Conservation (phyloP, 2,888 invertebrate genomes). For the Margaritifera margaritifera region DNA sequence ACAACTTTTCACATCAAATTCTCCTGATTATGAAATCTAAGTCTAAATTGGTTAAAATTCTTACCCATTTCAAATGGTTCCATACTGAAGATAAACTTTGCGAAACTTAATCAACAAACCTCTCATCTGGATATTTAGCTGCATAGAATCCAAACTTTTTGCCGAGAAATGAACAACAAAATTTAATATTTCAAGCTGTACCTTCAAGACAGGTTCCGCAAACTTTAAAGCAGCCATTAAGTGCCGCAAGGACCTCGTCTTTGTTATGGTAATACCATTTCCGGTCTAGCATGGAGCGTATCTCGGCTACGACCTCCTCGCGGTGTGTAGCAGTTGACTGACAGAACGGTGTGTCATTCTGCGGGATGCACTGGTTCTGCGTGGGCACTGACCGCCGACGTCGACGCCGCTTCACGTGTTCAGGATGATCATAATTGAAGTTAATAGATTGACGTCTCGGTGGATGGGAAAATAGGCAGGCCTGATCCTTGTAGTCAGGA, state of each 20-base stretch:
- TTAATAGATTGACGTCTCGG: slow-evolving; percentile 36
- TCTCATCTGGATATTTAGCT: no score
- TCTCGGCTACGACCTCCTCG: slow-evolving; percentile 35
- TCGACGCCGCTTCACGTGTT: slow-evolving; percentile 26
- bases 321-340: slow-evolving; percentile 26
- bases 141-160: background rate
- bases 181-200: slow-evolving; percentile 9
- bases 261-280: slow-evolving; percentile 35
- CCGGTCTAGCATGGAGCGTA: slow-evolving; percentile 23
- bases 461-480: slow-evolving; percentile 44
- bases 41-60: no score
- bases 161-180: background rate
- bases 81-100: no score
- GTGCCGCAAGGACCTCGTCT: slow-evolving; percentile 34
- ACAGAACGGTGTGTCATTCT: slow-evolving; percentile 43
- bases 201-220: slow-evolving; percentile 59
- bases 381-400: slow-evolving; percentile 18
- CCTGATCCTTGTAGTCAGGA: slow-evolving; percentile 44
- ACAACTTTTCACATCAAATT: no score
- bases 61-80: no score
- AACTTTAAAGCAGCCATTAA: slow-evolving; percentile 43
- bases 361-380: slow-evolving; percentile 38
- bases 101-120: no score
- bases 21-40: no score
- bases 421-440: slow-evolving; percentile 40